Base-by-base conservation (phyloP, 1,140 invertebrate species). In the Drosophila tristis region DNA sequence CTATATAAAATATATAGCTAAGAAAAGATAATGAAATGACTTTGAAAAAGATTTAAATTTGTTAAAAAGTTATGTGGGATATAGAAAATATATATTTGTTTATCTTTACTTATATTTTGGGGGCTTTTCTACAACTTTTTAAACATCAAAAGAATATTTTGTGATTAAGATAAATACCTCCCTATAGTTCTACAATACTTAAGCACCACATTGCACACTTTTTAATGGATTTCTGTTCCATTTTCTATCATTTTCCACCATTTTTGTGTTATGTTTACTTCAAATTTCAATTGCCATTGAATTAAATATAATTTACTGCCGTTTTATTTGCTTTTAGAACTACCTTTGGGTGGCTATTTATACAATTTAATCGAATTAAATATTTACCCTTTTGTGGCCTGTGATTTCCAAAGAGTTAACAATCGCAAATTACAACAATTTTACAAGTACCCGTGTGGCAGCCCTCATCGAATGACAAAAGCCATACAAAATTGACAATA, bases 231-330 rank as follows among this genome's bases (percentile, higher is more conserved):
- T 39, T 39, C 4, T 39, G 11, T 9, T 35, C 6, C 15, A 9
- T n/a, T 43, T 50, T 7, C 29, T 20, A 29, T 43, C 13, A 15
- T 15, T n/a, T 29, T 47, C 44, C 16, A 57, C 0, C 0, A 13
- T 47, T 50, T 47, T 11, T 9, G 0, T 39, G 4, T 29, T 16
- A 4, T 31, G 42, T 68, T 65, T 31, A 25, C 48, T 29, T 39
- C 8, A 26, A 48, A 64, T 49, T 51, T 66, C 42, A 65, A 66
- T 39, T 66, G 35, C 43, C 58, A 80, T 66, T 72, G 60, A 80
- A 65, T 80, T 61, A 72, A 58, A 50, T 63, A 45, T 79, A 73
- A 79, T 78, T 63, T 55, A 62, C 65, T 26, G 26, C 31, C 35
- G 35, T 39, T 39, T 72, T 72, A 39, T 42, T 16, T 43, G 42